Evolutionary conservation across 2,113 vertebrate genomes (phyloP).

Genomic region (Nannobrachium achirus): DNA sequence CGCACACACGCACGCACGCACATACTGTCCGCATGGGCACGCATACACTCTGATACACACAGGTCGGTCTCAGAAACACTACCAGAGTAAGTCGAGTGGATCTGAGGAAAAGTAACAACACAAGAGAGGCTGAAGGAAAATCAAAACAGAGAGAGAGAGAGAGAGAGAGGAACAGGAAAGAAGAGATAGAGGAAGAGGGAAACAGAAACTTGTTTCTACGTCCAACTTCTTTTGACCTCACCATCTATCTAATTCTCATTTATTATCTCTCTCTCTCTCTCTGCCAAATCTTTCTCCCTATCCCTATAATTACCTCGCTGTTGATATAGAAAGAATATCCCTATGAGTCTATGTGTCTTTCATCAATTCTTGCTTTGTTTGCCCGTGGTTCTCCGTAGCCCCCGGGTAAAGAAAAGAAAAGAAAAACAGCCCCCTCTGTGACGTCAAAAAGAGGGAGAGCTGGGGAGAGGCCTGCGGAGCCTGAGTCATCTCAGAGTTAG

Average conservation of each 20-base stretch:
- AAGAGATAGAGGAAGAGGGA: conserved; percentile 9
- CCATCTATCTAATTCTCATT: no score
- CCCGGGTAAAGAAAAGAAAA: background rate
- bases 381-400: no score
- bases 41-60: background rate
- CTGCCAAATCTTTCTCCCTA: no score
- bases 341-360: no score
- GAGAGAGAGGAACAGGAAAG: conserved; percentile 38
- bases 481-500: conserved; percentile 49
- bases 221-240: no score
- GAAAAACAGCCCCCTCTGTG: conserved; percentile 42
- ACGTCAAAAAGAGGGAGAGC: conserved; percentile 40
- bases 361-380: no score
- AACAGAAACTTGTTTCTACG: conserved; percentile 47
- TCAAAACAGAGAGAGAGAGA: conserved; percentile 62
- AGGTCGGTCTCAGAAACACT: conserved; percentile 75
- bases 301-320: no score
- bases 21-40: conserved; percentile 70
- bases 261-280: no score
- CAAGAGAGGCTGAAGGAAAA: conserved; percentile 79
- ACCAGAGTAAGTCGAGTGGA: conserved; percentile 76
- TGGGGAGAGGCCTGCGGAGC: no score
- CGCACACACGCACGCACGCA: conserved; percentile 70
- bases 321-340: no score
- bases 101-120: conserved; percentile 81